Percentiles rank a stretch among this genome's conserved stretches.
phyloP scores from a whole-genome alignment of 2,888 invertebrate species.

The Nomada lathburiana region DNA sequence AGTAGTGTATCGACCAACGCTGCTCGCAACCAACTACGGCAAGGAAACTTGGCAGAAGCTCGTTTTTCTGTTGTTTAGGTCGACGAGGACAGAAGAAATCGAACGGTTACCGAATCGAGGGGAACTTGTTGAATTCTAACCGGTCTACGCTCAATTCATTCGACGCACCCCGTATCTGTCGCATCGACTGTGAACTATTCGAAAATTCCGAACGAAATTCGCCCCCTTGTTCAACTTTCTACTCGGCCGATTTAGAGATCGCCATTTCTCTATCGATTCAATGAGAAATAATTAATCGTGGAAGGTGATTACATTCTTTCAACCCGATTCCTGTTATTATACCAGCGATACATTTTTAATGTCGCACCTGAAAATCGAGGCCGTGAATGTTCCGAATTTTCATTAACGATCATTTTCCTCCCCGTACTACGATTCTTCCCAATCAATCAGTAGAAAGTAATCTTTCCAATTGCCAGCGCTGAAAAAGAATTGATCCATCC shows the following conservation, averaged over 20 bases:
- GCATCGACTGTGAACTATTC: no score
- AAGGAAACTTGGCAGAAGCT: not conserved
- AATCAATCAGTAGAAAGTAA: no score
- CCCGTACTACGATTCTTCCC: no score
- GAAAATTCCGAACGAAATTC: not conserved
- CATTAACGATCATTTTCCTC: no score
- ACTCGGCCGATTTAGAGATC: not conserved
- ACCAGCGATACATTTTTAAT: no score
- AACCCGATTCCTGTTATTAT: no score
- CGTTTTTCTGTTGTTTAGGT: slow-evolving; percentile 51
- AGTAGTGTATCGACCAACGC: not conserved
- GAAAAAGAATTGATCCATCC: no score
- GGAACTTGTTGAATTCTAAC: not conserved
- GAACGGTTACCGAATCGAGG: slow-evolving; percentile 5
- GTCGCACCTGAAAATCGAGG: no score
- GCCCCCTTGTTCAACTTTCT: not conserved
- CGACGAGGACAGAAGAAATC: slow-evolving; percentile 36
- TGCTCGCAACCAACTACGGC: slow-evolving; percentile 13
- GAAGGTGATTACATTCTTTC: no score
- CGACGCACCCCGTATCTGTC: not conserved
- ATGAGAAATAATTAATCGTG: not conserved
- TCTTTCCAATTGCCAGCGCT: no score
- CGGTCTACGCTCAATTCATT: not conserved
- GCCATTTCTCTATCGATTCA: not conserved
- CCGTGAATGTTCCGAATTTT: no score